phyloP scores from a whole-genome alignment of 1,140 invertebrate species.

The Harpegnathos saltator region DNA sequence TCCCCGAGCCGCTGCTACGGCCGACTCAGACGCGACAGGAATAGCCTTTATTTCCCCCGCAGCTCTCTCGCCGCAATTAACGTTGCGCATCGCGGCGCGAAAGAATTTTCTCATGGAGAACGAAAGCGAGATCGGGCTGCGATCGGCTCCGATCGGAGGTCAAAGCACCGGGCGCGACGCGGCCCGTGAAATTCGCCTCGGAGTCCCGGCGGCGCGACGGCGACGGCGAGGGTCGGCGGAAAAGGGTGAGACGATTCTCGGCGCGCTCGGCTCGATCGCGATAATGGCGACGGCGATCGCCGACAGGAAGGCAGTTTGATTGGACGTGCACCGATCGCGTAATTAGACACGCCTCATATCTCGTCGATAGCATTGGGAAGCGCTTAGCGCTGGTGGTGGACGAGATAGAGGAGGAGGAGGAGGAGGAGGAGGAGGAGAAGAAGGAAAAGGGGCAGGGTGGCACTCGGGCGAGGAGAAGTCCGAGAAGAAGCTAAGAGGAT shows the following conservation, averaged over 20 bases:
- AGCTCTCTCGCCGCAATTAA: background rate
- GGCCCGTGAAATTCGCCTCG: constrained; percentile 51
- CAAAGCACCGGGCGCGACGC: constrained; percentile 62
- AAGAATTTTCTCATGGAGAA: constrained; percentile 35
- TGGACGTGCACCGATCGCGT: constrained; percentile 82
- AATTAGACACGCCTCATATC: constrained; percentile 86
- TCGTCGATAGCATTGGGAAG: constrained; percentile 81
- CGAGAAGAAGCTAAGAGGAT: constrained; percentile 25
- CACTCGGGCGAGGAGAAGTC: constrained; percentile 43
- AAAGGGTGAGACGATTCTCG: constrained; percentile 71
- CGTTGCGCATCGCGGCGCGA: background rate
- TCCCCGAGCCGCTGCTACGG: no score
- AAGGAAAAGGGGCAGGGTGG: constrained; percentile 44
- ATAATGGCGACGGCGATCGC: constrained; percentile 75
- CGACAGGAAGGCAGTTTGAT: constrained; percentile 83
- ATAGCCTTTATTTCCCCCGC: background rate
- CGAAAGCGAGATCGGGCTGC: constrained; percentile 11
- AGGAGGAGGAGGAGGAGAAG: constrained; percentile 12
- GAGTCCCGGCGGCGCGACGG: constrained; percentile 44
- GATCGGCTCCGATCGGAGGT: constrained; percentile 45
- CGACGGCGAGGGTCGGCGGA: constrained; percentile 65
- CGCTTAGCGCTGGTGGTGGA: constrained; percentile 30
- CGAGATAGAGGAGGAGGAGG: constrained; percentile 24
- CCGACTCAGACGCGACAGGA: background rate
- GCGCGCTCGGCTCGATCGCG: constrained; percentile 67